A percentile compares a stretch with the other conserved stretches of the same genome.
Conservation (phyloP, 1,140 invertebrate genomes). For the Drosophila azteca region DNA sequence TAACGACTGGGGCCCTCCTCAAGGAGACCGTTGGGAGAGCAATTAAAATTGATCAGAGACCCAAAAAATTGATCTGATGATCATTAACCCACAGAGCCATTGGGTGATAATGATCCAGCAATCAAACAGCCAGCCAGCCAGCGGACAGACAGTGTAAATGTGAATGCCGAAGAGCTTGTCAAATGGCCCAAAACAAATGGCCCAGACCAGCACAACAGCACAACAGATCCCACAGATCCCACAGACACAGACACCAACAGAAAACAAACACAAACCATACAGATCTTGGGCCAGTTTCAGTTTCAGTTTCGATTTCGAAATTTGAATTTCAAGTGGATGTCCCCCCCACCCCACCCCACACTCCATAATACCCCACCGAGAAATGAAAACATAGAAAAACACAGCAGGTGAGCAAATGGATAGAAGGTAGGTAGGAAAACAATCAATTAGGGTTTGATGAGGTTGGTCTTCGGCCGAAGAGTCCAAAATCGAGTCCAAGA, state of each 20-base stretch:
- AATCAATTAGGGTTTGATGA: constrained; percentile 44
- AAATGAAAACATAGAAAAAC: constrained; percentile 11
- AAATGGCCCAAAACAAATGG: constrained; percentile 63
- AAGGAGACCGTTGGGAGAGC: constrained; percentile 32
- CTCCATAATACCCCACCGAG: not conserved
- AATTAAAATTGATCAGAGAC: constrained; percentile 66
- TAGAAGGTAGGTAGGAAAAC: not conserved
- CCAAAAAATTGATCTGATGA: constrained; percentile 26
- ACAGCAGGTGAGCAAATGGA: constrained; percentile 35
- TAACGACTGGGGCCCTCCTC: constrained; percentile 50
- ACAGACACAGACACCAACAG: no score
- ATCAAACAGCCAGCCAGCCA: constrained; percentile 50
- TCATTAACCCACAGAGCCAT: constrained; percentile 41
- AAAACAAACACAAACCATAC: constrained; percentile 6
- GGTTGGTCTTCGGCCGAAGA: not conserved
- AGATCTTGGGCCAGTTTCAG: constrained; percentile 17
- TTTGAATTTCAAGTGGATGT: constrained; percentile 39
- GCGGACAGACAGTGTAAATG: constrained; percentile 34
- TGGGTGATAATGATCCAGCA: constrained; percentile 69
- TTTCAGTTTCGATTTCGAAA: constrained; percentile 48
- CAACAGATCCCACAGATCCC: not conserved
- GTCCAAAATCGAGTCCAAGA: constrained; percentile 44
- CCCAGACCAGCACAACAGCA: constrained; percentile 31
- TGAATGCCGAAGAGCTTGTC: constrained; percentile 73
- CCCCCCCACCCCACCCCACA: no score